A percentile compares a stretch with the other conserved stretches of the same genome.
These are phyloP conservation scores for Eupithecia abbreviata DNA, from an alignment of 2,888 invertebrate genomes.

Conservation along the genomic window DNA sequence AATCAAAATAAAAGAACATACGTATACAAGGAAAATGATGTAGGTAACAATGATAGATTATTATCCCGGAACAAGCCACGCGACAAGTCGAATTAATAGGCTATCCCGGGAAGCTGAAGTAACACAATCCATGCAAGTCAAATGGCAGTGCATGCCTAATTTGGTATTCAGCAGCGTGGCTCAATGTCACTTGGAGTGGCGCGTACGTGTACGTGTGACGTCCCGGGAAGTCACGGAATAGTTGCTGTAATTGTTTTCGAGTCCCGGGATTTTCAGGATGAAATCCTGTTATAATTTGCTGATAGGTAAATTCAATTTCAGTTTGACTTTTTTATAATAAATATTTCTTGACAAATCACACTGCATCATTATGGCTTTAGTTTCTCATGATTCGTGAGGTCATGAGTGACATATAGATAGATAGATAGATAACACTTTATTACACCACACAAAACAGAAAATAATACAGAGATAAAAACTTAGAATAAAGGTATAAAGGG, in stretches of 20 bases:
- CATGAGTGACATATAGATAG: neutral
- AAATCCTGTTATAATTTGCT: neutral
- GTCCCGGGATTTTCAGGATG: neutral
- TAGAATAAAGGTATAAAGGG: no score
- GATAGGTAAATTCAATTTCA: neutral
- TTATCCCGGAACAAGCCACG: neutral
- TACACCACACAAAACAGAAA: no score
- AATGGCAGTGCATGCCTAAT: conserved; percentile 6
- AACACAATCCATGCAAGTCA: neutral
- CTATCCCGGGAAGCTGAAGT: neutral
- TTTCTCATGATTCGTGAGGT: neutral
- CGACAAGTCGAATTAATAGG: neutral
- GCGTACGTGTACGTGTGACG: neutral
- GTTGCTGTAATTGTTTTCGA: neutral
- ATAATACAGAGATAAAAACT: no score
- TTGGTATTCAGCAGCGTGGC: neutral
- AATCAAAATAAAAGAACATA: neutral
- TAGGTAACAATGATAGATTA: neutral
- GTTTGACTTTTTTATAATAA: neutral
- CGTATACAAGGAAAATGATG: neutral
- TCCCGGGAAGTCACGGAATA: neutral
- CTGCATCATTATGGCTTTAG: neutral
- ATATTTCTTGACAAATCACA: no score
- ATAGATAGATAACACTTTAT: no score
- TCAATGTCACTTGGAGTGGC: neutral